Base-by-base conservation (phyloP, 2,797 vertebrate species). In the Adrianichthys oophorus region DNA sequence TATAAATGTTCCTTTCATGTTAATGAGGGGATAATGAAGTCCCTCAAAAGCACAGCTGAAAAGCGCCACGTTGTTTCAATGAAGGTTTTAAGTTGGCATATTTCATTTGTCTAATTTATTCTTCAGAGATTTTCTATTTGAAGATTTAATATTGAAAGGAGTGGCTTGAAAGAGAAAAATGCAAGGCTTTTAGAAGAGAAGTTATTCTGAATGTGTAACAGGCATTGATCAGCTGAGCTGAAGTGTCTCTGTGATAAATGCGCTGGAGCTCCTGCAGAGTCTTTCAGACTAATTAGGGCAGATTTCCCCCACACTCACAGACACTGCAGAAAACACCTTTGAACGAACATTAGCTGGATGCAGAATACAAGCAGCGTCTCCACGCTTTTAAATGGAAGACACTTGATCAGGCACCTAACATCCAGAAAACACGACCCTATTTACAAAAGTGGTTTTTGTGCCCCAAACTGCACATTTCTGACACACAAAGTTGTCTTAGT, bases 1-100 rank as follows among this genome's bases (percentile, higher is more conserved):
- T 86, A 93, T 93, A 91, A 90, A 93, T 92, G 90, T 78, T 80
- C 78, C 81, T 90, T 93, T 93, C 87, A 91, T 91, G 87, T 90
- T 90, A 91, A 92, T 91, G 87, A 89, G 75, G 67, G 72, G 74
- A 85, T 92, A 92, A 91, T 91, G 85, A 90, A 90, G 85, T 86
- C 87, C 85, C 86, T 77, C 84, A 87, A 84, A 76, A 79, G 88
- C 75, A 79, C 53, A 42, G 76, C 70, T 83, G 82, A 88, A 87
- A 88, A 89, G 85, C 70, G 56, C 63, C 4, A 23, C 79, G 64
- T 80, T 86, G 80, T 77, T 84, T 85, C 89, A 89, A 89, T 89
- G 89, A 92, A 88, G 82, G 83, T 74, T 89, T 89, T 89, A 90
- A 90, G 76, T 86, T 88, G 83, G 85, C 84, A 89, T 88, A 87